phyloP scores from a whole-genome alignment of 2,797 vertebrate genomes.

The Hoplostethus atlanticus region DNA sequence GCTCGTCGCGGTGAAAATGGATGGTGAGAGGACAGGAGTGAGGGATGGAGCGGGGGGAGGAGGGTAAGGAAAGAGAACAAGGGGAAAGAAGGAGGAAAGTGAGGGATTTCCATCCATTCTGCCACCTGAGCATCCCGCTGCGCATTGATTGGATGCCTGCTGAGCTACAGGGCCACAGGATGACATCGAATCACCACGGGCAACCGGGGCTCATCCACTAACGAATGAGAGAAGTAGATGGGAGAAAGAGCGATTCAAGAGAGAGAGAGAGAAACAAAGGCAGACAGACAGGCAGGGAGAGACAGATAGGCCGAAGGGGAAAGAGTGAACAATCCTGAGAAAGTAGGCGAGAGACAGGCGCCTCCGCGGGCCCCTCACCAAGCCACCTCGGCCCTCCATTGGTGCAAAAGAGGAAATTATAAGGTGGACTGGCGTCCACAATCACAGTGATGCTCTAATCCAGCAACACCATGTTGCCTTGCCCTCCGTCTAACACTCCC shows the following conservation, averaged over 20 bases:
- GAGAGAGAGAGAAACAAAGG: constrained; percentile 13
- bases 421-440: constrained; percentile 46
- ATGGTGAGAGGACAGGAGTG: background rate
- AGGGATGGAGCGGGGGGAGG: background rate
- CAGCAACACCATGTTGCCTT: constrained; percentile 18
- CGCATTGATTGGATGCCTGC: constrained; percentile 42
- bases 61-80: background rate
- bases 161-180: constrained; percentile 49
- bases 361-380: constrained; percentile 9
- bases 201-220: constrained; percentile 30
- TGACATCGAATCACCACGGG: constrained; percentile 50
- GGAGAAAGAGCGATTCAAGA: background rate
- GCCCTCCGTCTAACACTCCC: constrained; percentile 16
- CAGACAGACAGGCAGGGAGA: constrained; percentile 1
- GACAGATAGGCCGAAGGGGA: background rate
- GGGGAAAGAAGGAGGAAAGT: background rate
- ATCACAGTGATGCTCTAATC: constrained; percentile 46
- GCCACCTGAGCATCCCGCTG: constrained; percentile 36
- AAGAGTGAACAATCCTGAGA: background rate
- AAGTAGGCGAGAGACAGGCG: background rate
- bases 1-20: constrained; percentile 6
- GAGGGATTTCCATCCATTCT: constrained; percentile 16
- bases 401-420: constrained; percentile 29
- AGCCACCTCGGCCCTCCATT: constrained; percentile 5
- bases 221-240: constrained; percentile 36